Evolutionary conservation across 2,113 vertebrate genomes (phyloP).

Genomic region (Calonectris borealis): DNA sequence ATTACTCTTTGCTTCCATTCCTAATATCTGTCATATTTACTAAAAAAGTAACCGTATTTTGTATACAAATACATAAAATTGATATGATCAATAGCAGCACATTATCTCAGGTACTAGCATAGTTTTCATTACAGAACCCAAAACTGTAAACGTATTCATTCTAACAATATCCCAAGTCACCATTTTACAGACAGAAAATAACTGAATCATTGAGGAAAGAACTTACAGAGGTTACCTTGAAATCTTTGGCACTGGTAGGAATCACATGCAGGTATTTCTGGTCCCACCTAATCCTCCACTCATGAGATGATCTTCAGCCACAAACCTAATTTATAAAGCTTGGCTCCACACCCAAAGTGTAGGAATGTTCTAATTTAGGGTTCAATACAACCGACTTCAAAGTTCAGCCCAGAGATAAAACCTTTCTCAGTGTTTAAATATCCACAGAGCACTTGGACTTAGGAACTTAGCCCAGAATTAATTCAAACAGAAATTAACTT

Average conservation of each 20-base stretch:
- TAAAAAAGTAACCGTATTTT: not conserved
- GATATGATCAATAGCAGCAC: not conserved
- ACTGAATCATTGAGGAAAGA: not conserved
- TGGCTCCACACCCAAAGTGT: not conserved
- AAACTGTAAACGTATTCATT: not conserved
- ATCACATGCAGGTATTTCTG: not conserved
- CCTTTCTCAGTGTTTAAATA: not conserved
- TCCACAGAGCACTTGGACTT: not conserved
- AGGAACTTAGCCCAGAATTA: not conserved
- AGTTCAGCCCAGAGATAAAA: slow-evolving; percentile 13
- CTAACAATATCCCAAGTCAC: not conserved
- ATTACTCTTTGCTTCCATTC: not conserved
- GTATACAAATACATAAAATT: not conserved
- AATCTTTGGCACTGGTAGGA: not conserved
- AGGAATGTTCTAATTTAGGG: not conserved
- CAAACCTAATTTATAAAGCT: not conserved
- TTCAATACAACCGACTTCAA: not conserved
- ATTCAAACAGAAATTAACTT: not conserved
- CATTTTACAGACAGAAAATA: not conserved
- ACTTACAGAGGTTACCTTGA: not conserved
- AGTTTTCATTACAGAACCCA: not conserved
- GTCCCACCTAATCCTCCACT: not conserved
- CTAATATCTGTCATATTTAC: not conserved
- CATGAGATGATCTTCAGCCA: not conserved
- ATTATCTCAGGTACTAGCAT: not conserved